Conservation (phyloP, 2,113 vertebrate genomes). For the Brachypodius melanocephalos region DNA sequence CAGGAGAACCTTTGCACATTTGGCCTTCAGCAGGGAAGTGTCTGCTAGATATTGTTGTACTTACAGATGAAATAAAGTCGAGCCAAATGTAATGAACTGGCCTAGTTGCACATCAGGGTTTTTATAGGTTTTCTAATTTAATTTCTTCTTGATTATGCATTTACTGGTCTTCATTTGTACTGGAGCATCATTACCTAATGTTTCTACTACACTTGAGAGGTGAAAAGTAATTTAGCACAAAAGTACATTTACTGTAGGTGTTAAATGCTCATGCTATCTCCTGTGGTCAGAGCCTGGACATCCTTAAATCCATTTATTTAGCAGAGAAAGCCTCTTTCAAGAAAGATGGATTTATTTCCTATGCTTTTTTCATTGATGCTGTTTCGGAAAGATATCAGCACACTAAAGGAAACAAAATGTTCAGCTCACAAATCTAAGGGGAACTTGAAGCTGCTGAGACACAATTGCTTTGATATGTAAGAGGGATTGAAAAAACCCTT, state of each 20-base stretch:
- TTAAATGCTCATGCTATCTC: not conserved
- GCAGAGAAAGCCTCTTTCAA: not conserved
- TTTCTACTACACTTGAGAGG: not conserved
- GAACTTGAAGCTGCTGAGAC: not conserved
- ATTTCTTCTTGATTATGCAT: not conserved
- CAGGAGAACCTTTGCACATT: constrained; percentile 35
- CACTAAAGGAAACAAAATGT: constrained; percentile 13
- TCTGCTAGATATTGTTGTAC: constrained; percentile 1
- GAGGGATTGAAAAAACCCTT: not conserved
- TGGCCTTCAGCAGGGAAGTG: constrained; percentile 8
- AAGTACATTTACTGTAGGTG: not conserved
- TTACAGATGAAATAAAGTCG: constrained; percentile 30
- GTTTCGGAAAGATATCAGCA: constrained; percentile 11
- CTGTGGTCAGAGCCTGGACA: not conserved
- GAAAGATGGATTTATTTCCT: not conserved
- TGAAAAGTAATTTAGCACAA: not conserved
- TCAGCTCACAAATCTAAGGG: not conserved
- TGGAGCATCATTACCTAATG: not conserved
- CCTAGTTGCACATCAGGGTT: not conserved
- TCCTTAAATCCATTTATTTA: constrained; percentile 2
- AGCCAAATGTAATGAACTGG: constrained; percentile 28
- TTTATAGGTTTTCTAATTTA: not conserved
- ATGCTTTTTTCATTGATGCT: not conserved
- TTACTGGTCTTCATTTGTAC: not conserved
- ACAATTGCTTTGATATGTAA: constrained; percentile 5